Conservation (phyloP, 2,797 vertebrate genomes). For the Mionectes olivaceus region DNA sequence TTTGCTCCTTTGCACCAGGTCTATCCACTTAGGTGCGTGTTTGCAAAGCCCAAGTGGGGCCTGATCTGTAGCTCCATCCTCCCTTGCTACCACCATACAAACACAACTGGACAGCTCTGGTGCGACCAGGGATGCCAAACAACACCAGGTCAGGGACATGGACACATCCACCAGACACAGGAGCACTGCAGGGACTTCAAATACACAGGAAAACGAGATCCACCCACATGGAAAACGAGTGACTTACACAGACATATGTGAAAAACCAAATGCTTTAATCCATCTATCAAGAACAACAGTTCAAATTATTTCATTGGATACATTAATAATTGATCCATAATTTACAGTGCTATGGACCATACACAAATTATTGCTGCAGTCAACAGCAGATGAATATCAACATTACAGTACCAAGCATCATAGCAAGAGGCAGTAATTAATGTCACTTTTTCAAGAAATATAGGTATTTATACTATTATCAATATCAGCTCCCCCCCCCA, state of each 20-base stretch:
- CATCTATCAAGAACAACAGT: slow-evolving; percentile 86
- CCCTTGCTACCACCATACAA: not conserved
- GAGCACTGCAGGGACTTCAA: not conserved
- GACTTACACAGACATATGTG: slow-evolving; percentile 68
- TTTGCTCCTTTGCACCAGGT: not conserved
- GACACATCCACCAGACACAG: slow-evolving; percentile 40
- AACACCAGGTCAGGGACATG: not conserved
- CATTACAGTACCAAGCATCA: slow-evolving; percentile 86
- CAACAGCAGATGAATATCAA: slow-evolving; percentile 83
- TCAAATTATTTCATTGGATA: slow-evolving; percentile 83
- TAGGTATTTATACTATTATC: slow-evolving; percentile 79
- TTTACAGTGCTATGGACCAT: slow-evolving; percentile 84
- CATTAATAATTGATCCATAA: slow-evolving; percentile 84
- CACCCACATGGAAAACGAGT: slow-evolving; percentile 67
- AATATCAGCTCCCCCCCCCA: slow-evolving; percentile 80
- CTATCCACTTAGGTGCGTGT: accelerated
- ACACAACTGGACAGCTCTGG: slow-evolving; percentile 9
- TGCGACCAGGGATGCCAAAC: not conserved
- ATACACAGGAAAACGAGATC: not conserved
- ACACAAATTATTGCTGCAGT: slow-evolving; percentile 84
- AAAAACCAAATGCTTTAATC: slow-evolving; percentile 90
- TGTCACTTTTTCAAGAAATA: slow-evolving; percentile 82
- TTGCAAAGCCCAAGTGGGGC: not conserved
- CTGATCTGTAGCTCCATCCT: not conserved
- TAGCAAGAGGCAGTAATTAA: slow-evolving; percentile 82